Evolutionary conservation across 2,888 invertebrate genomes (phyloP).

Genomic region (Seira ritae): DNA sequence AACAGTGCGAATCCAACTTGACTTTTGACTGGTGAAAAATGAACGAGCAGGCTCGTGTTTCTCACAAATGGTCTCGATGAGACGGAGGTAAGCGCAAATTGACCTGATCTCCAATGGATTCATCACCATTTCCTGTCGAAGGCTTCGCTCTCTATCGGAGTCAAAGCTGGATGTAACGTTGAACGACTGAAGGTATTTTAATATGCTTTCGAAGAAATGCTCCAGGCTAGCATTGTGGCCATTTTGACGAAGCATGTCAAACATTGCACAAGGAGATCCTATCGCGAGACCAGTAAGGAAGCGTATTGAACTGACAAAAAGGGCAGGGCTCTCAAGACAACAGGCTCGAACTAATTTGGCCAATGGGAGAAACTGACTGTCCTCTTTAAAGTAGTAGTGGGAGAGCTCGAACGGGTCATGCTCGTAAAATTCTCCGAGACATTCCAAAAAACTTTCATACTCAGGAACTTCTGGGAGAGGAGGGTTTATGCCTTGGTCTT

Average conservation of each 20-base stretch:
- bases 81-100: conserved; percentile 69
- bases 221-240: conserved; percentile 85
- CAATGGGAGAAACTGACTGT: conserved; percentile 77
- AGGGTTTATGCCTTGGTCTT: conserved; percentile 74
- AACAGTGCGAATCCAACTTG: conserved; percentile 65
- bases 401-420: conserved; percentile 85
- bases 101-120: conserved; percentile 69
- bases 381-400: conserved; percentile 77
- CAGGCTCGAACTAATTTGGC: conserved; percentile 94
- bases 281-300: conserved; percentile 90
- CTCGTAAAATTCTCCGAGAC: conserved; percentile 86
- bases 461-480: conserved; percentile 83
- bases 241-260: conserved; percentile 85
- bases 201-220: conserved; percentile 88
- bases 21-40: conserved; percentile 68
- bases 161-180: conserved; percentile 25
- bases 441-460: conserved; percentile 89
- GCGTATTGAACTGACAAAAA: conserved; percentile 91
- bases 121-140: conserved; percentile 54
- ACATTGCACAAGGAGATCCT: conserved; percentile 87
- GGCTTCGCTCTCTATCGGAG: conserved; percentile 50
- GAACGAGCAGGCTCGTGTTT: conserved; percentile 48
- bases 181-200: conserved; percentile 71
- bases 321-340: conserved; percentile 87
- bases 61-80: conserved; percentile 64